phyloP scores from a whole-genome alignment of 2,888 invertebrate genomes.

The Emesis furor region DNA sequence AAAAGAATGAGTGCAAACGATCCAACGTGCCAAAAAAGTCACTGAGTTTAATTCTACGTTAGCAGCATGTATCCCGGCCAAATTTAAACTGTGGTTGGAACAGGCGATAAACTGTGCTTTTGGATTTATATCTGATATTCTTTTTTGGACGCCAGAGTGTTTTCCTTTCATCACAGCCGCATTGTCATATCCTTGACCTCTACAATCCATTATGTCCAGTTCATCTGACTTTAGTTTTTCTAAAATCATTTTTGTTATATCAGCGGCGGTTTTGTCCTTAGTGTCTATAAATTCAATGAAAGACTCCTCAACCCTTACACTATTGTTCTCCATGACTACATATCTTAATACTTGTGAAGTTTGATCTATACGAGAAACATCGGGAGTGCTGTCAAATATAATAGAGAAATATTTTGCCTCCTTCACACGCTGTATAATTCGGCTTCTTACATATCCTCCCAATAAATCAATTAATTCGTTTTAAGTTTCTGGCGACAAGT shows the following conservation, averaged over 20 bases:
- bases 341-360: conserved; percentile 16
- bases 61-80: conserved; percentile 12
- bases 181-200: no score
- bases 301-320: conserved; percentile 9
- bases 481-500: conserved; percentile 27
- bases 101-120: conserved; percentile 32
- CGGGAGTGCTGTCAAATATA: conserved; percentile 20
- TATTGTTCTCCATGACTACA: conserved; percentile 12
- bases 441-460: conserved; percentile 14
- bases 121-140: neutral
- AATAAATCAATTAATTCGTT: conserved; percentile 21
- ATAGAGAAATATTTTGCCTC: conserved; percentile 13
- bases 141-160: no score
- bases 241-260: no score
- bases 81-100: conserved; percentile 30
- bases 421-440: conserved; percentile 16
- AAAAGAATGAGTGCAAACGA: conserved; percentile 29
- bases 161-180: no score
- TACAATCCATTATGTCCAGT: no score
- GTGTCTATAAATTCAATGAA: neutral
- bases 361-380: conserved; percentile 17
- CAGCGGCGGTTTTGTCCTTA: no score
- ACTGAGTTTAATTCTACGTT: conserved; percentile 33
- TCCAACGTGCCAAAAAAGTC: conserved; percentile 39
- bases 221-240: no score